Percentiles rank a stretch among this genome's conserved stretches.
Conservation (phyloP, 2,888 invertebrate genomes). For the Rhyacophila evoluta region DNA sequence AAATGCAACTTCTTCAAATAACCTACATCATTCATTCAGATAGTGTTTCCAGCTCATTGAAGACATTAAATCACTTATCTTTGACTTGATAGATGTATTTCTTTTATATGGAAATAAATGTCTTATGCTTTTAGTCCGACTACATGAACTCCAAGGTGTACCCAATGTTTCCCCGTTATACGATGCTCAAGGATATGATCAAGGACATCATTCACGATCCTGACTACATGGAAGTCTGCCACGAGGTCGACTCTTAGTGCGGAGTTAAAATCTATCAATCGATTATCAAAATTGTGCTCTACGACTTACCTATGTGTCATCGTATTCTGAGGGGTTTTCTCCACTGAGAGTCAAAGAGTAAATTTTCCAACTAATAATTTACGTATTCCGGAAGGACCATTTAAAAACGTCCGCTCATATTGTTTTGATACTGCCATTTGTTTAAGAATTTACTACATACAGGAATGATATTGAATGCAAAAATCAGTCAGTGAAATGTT, state of each 20-base stretch:
- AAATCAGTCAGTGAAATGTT: not conserved
- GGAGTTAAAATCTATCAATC: not conserved
- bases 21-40: too few species aligned
- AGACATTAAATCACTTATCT: too few species aligned
- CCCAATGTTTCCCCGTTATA: constrained; percentile 94
- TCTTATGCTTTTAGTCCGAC: constrained; percentile 77
- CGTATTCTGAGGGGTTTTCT: not conserved
- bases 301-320: not conserved
- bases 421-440: constrained; percentile 38
- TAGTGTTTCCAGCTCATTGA: too few species aligned
- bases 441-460: not conserved
- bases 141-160: constrained; percentile 93
- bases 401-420: constrained; percentile 33
- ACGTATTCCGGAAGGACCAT: not conserved
- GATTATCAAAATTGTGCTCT: not conserved
- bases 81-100: too few species aligned
- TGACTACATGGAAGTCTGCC: constrained; percentile 97
- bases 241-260: constrained; percentile 85
- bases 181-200: constrained; percentile 97
- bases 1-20: too few species aligned
- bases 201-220: constrained; percentile 95
- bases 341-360: not conserved
- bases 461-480: not conserved
- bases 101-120: too few species aligned
- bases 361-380: not conserved